Evolutionary conservation across 2,888 invertebrate genomes (phyloP).

Genomic region (Auanema freiburgensis): DNA sequence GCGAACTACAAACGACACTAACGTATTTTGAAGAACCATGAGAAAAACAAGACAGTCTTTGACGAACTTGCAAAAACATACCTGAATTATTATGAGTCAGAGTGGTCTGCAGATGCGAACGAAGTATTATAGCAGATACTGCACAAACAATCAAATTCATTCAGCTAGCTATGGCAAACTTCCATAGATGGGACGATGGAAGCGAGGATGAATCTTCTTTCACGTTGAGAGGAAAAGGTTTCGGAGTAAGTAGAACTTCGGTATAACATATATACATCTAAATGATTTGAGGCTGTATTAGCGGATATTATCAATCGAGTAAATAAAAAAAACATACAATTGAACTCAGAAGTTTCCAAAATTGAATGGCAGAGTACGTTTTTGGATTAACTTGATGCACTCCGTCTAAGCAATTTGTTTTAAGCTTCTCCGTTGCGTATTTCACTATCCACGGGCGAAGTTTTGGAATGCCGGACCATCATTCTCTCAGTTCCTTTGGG

Average conservation of each 20-base stretch:
- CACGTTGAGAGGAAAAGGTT: constrained; percentile 28
- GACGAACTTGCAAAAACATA: constrained; percentile 31
- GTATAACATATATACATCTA: background rate
- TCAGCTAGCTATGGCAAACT: constrained; percentile 44
- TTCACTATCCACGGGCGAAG: constrained; percentile 9
- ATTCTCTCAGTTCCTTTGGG: constrained; percentile 54
- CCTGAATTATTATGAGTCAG: constrained; percentile 43
- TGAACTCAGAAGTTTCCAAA: constrained; percentile 35
- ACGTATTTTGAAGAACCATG: no score
- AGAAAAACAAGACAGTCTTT: constrained; percentile 5
- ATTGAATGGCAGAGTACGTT: constrained; percentile 22
- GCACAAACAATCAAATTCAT: constrained; percentile 2
- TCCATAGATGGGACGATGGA: constrained; percentile 47
- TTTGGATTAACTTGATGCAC: background rate
- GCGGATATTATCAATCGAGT: constrained; percentile 31
- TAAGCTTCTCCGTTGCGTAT: constrained; percentile 12
- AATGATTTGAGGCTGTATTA: constrained; percentile 28
- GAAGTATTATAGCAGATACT: constrained; percentile 27
- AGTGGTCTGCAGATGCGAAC: constrained; percentile 50
- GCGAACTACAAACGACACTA: background rate
- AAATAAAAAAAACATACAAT: constrained; percentile 26
- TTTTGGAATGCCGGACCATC: constrained; percentile 32
- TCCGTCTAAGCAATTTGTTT: background rate
- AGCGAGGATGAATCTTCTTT: constrained; percentile 24
- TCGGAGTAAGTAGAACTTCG: constrained; percentile 7